Evolutionary conservation across 2,888 invertebrate species (phyloP).

Genomic region (Parnassius apollo): DNA sequence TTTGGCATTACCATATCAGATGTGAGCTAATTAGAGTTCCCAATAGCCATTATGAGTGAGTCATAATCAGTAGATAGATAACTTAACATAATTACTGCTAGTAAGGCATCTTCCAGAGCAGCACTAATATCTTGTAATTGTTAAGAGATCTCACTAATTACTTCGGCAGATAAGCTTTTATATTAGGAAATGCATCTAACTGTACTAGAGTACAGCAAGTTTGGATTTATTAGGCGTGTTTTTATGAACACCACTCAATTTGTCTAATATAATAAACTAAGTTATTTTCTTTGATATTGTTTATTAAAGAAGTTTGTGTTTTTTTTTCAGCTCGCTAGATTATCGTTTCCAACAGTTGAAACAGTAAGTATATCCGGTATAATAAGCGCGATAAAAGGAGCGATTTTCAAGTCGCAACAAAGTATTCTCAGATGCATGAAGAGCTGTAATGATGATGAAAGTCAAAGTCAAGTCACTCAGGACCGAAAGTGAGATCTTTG

Average conservation of each 20-base stretch:
- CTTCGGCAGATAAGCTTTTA: not conserved
- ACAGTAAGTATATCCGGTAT: conserved; percentile 45
- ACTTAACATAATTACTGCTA: too few species aligned
- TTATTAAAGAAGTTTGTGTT: not conserved
- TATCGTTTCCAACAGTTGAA: conserved; percentile 68
- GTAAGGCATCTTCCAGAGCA: too few species aligned
- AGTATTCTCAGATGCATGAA: not conserved
- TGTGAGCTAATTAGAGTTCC: too few species aligned
- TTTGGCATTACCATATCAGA: too few species aligned
- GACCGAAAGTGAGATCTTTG: too few species aligned
- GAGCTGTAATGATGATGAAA: too few species aligned
- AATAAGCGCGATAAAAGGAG: not conserved
- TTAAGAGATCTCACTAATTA: too few species aligned
- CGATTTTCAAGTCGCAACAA: not conserved
- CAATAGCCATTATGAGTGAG: too few species aligned
- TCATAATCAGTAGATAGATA: too few species aligned
- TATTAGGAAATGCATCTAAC: not conserved
- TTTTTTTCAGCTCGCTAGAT: conserved; percentile 58
- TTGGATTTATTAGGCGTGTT: not conserved
- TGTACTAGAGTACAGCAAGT: not conserved
- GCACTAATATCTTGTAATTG: too few species aligned
- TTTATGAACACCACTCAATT: too few species aligned
- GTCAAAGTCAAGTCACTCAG: too few species aligned
- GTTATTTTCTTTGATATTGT: not conserved
- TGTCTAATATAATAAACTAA: not conserved